Percentiles rank a stretch among this genome's conserved stretches.
Conservation (phyloP, 2,888 invertebrate species). For the Epirrita christyi region DNA sequence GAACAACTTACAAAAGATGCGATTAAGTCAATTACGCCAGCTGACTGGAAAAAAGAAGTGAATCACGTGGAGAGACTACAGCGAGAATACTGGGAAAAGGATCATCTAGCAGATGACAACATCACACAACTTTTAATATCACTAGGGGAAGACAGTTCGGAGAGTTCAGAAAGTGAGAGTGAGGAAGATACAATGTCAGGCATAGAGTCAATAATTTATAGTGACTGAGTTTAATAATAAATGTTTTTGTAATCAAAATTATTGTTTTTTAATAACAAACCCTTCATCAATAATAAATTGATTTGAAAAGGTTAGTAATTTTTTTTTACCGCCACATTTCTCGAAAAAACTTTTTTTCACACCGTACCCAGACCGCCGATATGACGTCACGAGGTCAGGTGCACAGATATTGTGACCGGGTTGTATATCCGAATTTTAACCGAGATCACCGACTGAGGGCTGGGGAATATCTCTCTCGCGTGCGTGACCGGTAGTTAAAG, state of each 20-base stretch:
- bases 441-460: too few relatives aligned
- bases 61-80: slow-evolving; percentile 31
- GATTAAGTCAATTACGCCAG: slow-evolving; percentile 16
- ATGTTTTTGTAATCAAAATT: slow-evolving; percentile 10
- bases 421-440: too few relatives aligned
- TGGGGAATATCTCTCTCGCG: too few relatives aligned
- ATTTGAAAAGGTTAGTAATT: slow-evolving; percentile 13
- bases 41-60: slow-evolving; percentile 15
- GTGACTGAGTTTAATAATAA: slow-evolving; percentile 15
- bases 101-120: slow-evolving; percentile 24
- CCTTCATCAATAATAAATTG: slow-evolving; percentile 5
- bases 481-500: too few relatives aligned
- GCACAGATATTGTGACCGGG: slow-evolving; percentile 3
- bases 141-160: slow-evolving; percentile 25
- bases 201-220: slow-evolving; percentile 20
- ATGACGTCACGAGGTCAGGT: slow-evolving; percentile 3
- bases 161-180: slow-evolving; percentile 19
- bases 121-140: slow-evolving; percentile 20
- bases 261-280: slow-evolving; percentile 6
- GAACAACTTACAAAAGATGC: slow-evolving; percentile 29
- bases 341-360: not conserved
- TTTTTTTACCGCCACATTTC: slow-evolving; percentile 4
- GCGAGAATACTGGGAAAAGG: slow-evolving; percentile 29
- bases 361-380: not conserved
- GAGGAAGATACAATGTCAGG: slow-evolving; percentile 20